Percentiles rank a stretch among this genome's conserved stretches.
Evolutionary conservation across 2,888 invertebrate species (phyloP).

Genomic region (Corbicula japonica): DNA sequence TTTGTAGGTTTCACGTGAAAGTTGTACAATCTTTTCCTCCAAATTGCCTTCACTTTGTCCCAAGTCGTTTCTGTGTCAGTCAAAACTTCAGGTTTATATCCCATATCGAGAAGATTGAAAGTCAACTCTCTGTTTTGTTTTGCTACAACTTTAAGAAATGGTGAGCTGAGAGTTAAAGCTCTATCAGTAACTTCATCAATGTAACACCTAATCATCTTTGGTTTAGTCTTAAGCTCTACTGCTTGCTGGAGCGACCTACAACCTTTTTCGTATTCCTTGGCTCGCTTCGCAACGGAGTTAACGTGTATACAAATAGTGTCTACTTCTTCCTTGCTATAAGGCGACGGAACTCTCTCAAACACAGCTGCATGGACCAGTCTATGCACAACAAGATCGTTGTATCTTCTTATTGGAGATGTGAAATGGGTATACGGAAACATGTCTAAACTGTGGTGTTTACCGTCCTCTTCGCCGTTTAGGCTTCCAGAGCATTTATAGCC

Average conservation of each 20-base stretch:
- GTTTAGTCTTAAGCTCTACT: conserved; percentile 47
- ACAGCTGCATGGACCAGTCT: conserved; percentile 62
- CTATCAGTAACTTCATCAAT: conserved; percentile 61
- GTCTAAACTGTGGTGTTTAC: conserved; percentile 57
- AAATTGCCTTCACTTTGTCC: conserved; percentile 50
- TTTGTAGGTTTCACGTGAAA: background rate
- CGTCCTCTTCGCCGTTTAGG: conserved; percentile 3
- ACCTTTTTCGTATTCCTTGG: conserved; percentile 63
- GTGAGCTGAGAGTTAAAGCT: conserved; percentile 60
- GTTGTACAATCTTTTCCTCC: conserved; percentile 66
- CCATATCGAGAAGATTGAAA: conserved; percentile 62
- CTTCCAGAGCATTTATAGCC: conserved; percentile 37
- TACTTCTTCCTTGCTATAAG: conserved; percentile 60
- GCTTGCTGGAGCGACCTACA: conserved; percentile 61
- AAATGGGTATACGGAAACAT: conserved; percentile 67
- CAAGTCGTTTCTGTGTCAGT: conserved; percentile 35
- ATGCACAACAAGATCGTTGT: conserved; percentile 67
- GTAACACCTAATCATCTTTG: conserved; percentile 54
- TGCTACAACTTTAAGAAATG: conserved; percentile 52
- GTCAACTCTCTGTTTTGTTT: conserved; percentile 53
- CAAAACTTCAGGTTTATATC: conserved; percentile 58
- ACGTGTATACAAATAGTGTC: conserved; percentile 62
- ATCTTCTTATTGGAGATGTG: conserved; percentile 74
- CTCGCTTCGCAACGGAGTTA: conserved; percentile 58
- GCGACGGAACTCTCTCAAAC: conserved; percentile 24